Evolutionary conservation across 2,797 vertebrate genomes (phyloP).

Genomic region (Rhinella marina): DNA sequence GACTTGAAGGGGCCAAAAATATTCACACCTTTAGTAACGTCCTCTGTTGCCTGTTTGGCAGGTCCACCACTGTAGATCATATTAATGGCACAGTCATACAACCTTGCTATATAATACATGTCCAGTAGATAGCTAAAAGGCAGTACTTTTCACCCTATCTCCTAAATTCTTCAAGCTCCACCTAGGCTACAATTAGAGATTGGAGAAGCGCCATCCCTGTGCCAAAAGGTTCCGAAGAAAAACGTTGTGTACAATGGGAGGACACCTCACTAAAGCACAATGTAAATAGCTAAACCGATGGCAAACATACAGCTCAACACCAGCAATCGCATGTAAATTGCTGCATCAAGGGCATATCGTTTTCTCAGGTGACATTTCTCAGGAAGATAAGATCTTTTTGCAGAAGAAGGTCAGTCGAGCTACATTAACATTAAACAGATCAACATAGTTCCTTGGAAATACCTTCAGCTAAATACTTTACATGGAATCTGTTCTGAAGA

Average conservation of each 20-base stretch:
- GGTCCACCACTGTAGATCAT: neutral
- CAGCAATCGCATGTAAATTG: neutral
- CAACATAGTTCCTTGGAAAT: neutral
- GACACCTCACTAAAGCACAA: constrained; percentile 20
- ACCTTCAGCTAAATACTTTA: neutral
- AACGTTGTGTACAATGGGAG: constrained; percentile 38
- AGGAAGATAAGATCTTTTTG: neutral
- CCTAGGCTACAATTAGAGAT: neutral
- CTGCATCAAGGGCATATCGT: neutral
- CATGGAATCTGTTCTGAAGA: neutral
- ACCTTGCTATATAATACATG: neutral
- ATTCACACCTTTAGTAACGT: neutral
- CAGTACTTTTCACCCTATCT: neutral
- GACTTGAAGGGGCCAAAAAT: neutral
- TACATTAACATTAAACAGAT: neutral
- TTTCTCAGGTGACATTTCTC: neutral
- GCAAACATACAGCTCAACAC: neutral
- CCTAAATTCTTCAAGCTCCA: neutral
- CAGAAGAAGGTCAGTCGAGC: neutral
- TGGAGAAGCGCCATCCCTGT: neutral
- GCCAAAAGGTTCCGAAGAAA: neutral
- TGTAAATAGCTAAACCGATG: constrained; percentile 11
- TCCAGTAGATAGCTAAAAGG: no score
- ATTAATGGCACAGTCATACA: no score
- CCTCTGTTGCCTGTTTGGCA: neutral